Base-by-base conservation (phyloP, 2,113 vertebrate species). In the Mohoua ochrocephala region DNA sequence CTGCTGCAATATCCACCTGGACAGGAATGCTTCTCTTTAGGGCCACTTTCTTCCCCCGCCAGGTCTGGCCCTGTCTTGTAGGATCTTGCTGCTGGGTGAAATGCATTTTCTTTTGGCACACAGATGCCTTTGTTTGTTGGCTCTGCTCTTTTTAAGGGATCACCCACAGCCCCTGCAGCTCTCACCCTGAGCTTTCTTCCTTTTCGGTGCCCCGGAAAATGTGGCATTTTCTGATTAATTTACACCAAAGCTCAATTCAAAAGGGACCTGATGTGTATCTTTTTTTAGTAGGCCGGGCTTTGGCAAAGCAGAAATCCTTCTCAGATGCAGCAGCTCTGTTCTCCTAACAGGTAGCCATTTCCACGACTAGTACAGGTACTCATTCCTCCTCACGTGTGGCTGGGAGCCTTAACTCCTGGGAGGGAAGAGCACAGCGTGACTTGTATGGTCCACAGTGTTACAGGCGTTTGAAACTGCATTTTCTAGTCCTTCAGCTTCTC, bases 381-480 rank as follows among this genome's bases (percentile, higher is more conserved):
- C 56, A 76, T 80, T 84, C 22, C 30, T 79, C 39, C 39, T 82
- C 4, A 1, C 2, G 0, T 78, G 67, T 74, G 84, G 59, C 61
- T 59, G 31, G 26, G 68, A 73, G 63, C 54, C 74, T 86, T 81
- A 88, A 91, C 73, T 91, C 80, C 56, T 52, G n/a, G 24, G 87
- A 90, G 27, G 33, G 49, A 92, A 96, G 30, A 71, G 61, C 64
- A 89, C 57, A 81, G 42, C 5, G 4, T 86, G 69, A 88, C 87
- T 86, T 49, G 45, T 81, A 84, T 5, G 45, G 42, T 57, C 81
- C 77, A 33, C 52, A 76, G 64, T 19, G 56, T 49, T 88, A 70
- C 49, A 93, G 16, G 59, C 88, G 74, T 95, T 93, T 65, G 68
- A 96, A 97, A 96, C n/a, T 45, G 89, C 81, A 52, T 94, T 94